Conservation (phyloP, 2,113 vertebrate genomes). For the Cyanistes caeruleus region DNA sequence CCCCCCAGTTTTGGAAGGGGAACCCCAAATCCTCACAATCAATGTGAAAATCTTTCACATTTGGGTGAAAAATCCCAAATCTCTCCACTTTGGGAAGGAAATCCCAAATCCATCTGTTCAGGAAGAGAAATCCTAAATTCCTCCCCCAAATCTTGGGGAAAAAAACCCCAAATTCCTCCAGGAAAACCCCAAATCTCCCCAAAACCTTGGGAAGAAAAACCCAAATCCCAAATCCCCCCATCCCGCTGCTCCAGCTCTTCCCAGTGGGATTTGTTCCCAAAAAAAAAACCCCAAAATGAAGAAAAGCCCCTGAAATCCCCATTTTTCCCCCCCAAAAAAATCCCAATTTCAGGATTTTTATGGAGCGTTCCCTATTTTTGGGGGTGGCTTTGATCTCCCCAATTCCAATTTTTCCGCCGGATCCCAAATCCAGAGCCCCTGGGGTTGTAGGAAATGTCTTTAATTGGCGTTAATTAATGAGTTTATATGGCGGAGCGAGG, state of each 20-base stretch:
- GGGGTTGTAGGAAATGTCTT: not conserved
- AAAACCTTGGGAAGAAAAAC: not conserved
- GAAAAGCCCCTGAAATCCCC: not conserved
- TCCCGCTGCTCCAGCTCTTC: not conserved
- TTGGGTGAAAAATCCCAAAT: not conserved
- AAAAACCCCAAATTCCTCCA: not conserved
- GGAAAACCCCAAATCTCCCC: not conserved
- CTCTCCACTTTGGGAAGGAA: not conserved
- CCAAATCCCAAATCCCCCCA: not conserved
- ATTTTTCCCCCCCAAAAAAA: not conserved
- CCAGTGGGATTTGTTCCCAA: not conserved
- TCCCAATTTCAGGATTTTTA: not conserved
- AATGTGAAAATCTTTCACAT: no score
- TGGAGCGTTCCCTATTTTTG: no score
- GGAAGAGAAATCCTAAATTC: not conserved
- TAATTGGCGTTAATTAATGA: not conserved
- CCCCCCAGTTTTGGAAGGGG: no score
- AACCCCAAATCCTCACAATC: not conserved
- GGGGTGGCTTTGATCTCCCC: not conserved
- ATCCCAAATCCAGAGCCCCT: not conserved
- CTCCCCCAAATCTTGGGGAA: no score
- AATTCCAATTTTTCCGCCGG: rapidly evolving
- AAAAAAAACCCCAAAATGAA: not conserved
- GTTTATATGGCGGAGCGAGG: not conserved
- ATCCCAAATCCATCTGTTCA: no score